Percentiles rank a stretch among this genome's conserved stretches.
Conservation (phyloP, 1,140 invertebrate species). For the Polypedilum vanderplanki region DNA sequence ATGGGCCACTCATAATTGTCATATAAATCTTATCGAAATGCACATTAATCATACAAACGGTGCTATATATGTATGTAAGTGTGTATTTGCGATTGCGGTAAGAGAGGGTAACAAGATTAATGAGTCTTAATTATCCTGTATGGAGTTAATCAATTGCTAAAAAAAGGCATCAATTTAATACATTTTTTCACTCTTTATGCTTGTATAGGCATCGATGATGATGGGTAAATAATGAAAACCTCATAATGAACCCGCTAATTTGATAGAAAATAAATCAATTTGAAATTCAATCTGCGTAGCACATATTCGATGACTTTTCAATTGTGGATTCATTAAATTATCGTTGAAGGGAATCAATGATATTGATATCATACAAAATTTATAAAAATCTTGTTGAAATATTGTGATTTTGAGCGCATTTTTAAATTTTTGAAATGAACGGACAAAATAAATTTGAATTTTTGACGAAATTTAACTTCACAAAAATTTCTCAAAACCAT, state of each 20-base stretch:
- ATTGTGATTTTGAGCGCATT: too few species aligned
- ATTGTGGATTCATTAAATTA: too few species aligned
- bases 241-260: conserved; percentile 12
- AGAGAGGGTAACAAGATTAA: background rate
- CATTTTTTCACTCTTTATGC: background rate
- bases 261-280: conserved; percentile 8
- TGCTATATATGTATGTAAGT: background rate
- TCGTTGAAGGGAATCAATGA: too few species aligned
- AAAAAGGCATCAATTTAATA: background rate
- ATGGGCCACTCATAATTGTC: conserved; percentile 8
- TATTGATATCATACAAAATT: too few species aligned
- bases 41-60: background rate
- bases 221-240: conserved; percentile 1
- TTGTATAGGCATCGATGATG: background rate
- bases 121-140: conserved; percentile 18
- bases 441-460: too few species aligned
- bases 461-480: too few species aligned
- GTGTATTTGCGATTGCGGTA: background rate
- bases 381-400: too few species aligned
- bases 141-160: conserved; percentile 3
- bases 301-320: too few species aligned
- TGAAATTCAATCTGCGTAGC: background rate
- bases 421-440: too few species aligned
- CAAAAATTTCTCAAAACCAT: too few species aligned
- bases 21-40: conserved; percentile 14